Conservation (phyloP, 2,113 vertebrate species). For the Austrofundulus limnaeus region DNA sequence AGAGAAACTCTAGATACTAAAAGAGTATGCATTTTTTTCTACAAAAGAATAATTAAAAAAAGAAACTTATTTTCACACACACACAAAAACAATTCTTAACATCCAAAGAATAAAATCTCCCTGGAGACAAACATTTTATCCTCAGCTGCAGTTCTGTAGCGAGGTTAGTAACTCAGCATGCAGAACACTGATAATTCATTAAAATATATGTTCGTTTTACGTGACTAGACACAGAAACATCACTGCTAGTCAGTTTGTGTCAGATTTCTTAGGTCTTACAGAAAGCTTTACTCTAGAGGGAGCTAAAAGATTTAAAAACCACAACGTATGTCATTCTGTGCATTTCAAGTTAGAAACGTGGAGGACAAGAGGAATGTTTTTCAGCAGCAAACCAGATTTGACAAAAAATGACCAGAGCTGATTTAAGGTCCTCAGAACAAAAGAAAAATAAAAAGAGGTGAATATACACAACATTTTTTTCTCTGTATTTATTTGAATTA, state of each 20-base stretch:
- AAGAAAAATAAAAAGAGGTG: too few relatives aligned
- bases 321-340: too few relatives aligned
- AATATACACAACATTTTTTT: not conserved
- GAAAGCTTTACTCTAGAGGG: conserved; percentile 26
- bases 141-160: not conserved
- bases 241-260: too few relatives aligned
- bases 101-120: too few relatives aligned
- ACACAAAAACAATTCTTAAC: too few relatives aligned
- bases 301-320: conserved; percentile 33
- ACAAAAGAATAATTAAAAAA: not conserved
- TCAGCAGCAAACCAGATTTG: too few relatives aligned
- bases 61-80: too few relatives aligned
- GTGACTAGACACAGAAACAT: not conserved
- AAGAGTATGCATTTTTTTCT: not conserved
- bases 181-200: conserved; percentile 7
- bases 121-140: too few relatives aligned
- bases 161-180: conserved; percentile 22
- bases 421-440: not conserved
- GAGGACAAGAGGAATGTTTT: too few relatives aligned
- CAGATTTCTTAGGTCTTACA: not conserved
- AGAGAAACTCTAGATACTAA: conserved; percentile 6
- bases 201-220: not conserved
- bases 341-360: too few relatives aligned
- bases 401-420: not conserved
- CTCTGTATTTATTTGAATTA: not conserved